A percentile compares a stretch with the other conserved stretches of the same genome.
Conservation (phyloP, 2,113 vertebrate species). For the Oreocharis arfaki region DNA sequence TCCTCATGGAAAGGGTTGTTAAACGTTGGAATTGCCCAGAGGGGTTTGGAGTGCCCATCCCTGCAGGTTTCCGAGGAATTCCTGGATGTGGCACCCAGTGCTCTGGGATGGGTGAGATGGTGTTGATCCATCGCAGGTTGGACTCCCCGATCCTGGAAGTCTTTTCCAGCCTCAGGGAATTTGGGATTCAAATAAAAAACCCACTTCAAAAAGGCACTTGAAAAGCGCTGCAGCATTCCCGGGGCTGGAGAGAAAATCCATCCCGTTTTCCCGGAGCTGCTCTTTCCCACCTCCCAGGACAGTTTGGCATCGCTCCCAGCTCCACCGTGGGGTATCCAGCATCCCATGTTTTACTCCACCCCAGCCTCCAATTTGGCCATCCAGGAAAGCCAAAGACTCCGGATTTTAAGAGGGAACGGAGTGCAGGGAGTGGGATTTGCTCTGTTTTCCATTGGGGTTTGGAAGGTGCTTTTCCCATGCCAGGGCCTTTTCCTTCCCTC, state of each 20-base stretch:
- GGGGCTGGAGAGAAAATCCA: background rate
- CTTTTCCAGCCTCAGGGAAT: background rate
- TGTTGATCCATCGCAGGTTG: background rate
- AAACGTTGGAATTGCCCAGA: background rate
- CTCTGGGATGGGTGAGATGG: background rate
- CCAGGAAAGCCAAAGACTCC: background rate
- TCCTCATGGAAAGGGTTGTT: background rate
- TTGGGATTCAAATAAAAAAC: background rate
- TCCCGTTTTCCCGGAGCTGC: background rate
- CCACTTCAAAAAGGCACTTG: rapidly evolving
- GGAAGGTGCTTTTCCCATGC: background rate
- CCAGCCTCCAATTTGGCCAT: background rate
- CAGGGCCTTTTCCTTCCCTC: background rate
- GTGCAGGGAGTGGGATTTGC: rapidly evolving
- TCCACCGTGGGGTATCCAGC: background rate
- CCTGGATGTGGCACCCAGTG: background rate
- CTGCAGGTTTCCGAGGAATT: background rate
- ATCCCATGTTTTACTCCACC: background rate
- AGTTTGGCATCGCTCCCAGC: background rate
- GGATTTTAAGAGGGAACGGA: background rate
- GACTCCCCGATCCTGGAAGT: background rate
- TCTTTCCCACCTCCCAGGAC: background rate
- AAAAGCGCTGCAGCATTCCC: background rate
- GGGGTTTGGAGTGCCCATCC: background rate
- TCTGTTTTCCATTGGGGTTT: background rate